Evolutionary conservation across 2,797 vertebrate species (phyloP).

Genomic region (Semaprochilodus insignis): DNA sequence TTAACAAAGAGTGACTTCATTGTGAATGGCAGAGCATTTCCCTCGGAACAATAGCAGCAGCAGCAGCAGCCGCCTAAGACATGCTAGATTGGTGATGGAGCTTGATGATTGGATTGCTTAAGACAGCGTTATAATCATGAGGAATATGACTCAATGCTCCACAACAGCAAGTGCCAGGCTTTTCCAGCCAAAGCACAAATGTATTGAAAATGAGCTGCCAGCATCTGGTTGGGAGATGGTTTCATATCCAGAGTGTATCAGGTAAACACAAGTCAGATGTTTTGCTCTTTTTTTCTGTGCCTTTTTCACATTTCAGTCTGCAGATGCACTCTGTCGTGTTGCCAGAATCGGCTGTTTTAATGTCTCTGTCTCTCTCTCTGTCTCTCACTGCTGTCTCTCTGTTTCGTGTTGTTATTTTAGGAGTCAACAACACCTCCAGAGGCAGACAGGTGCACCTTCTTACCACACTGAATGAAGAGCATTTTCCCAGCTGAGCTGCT

Average conservation of each 20-base stretch:
- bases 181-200: constrained; percentile 12
- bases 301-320: constrained; percentile 3
- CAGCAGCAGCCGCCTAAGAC: constrained; percentile 8
- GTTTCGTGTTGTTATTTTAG: constrained; percentile 42
- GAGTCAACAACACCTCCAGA: constrained; percentile 40
- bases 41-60: neutral
- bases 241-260: constrained; percentile 52
- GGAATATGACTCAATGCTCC: constrained; percentile 26
- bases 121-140: constrained; percentile 27
- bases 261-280: constrained; percentile 59
- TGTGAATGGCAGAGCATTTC: constrained; percentile 19
- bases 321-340: constrained; percentile 10
- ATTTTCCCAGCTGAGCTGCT: neutral
- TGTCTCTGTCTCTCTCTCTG: neutral
- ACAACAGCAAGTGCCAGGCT: neutral
- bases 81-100: constrained; percentile 22
- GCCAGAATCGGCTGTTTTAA: neutral
- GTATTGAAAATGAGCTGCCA: constrained; percentile 59
- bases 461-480: constrained; percentile 8
- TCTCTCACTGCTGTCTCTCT: no score
- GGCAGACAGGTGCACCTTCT: constrained; percentile 40
- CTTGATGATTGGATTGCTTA: constrained; percentile 25
- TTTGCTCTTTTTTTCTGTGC: constrained; percentile 14
- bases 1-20: constrained; percentile 33
- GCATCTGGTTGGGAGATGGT: constrained; percentile 64